Conservation (phyloP, 2,797 vertebrate genomes). For the Numenius phaeopus region DNA sequence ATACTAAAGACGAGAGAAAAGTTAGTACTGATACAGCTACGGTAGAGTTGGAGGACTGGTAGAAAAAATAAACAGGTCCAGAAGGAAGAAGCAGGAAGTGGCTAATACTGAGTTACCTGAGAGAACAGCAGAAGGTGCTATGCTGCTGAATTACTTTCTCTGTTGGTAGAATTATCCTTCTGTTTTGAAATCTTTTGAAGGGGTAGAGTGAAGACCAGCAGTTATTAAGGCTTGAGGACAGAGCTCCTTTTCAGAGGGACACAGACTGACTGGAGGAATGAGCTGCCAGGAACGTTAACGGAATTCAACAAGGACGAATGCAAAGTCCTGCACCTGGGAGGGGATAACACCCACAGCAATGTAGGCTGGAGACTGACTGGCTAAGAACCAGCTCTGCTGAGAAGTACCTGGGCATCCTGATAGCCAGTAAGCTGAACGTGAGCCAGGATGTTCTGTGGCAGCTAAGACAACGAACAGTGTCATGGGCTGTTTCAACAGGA, state of each 20-base stretch:
- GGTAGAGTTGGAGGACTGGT: not conserved
- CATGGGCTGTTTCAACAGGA: not conserved
- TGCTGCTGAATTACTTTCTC: not conserved
- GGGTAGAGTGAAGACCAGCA: not conserved
- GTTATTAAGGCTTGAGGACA: not conserved
- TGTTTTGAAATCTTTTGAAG: not conserved
- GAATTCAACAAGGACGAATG: not conserved
- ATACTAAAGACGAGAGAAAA: not conserved
- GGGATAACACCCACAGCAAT: not conserved
- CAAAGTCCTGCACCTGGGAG: not conserved
- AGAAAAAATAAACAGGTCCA: not conserved
- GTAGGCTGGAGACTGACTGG: not conserved
- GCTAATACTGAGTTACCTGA: not conserved
- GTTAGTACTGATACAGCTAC: not conserved
- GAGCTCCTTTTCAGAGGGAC: not conserved
- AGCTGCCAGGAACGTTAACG: not conserved
- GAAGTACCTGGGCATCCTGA: not conserved
- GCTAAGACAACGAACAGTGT: not conserved
- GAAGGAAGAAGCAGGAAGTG: not conserved
- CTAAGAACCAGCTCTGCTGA: not conserved
- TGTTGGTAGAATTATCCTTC: not conserved
- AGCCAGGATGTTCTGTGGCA: not conserved
- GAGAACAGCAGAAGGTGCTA: not conserved
- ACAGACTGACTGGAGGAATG: not conserved
- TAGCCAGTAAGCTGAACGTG: not conserved